Evolutionary conservation across 2,797 vertebrate genomes (phyloP), one percentile per base, ranked within the genome.

Genomic region (Odontamblyopus rebecca): DNA sequence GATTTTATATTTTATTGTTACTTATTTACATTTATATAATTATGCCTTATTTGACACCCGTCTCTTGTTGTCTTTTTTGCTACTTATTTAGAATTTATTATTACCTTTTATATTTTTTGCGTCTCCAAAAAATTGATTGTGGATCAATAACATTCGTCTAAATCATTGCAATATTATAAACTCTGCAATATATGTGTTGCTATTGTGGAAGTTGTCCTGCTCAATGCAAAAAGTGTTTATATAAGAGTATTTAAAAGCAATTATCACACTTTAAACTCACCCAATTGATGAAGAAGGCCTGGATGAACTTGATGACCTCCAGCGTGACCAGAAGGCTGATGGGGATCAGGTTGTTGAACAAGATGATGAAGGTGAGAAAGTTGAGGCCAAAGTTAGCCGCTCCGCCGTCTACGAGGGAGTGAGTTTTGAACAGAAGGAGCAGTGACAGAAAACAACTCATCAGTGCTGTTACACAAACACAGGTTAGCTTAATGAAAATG

Each of bases 251-350:
- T 35, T 35, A 35, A 35, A 35, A 44, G 29, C 38, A 48, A 41
- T 18, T 6, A 35, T 6, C 12, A n/a, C 19, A n/a, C 35, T 50
- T 18, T 62, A 1, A 35, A 94, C 93, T 97, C 94, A 99, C 98
- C 98, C 98, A 99, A 86, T 99, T 99, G 92, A 99, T 99, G 92
- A 99, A 99, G 91, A 98, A 99, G 3, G 98, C 98, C 79, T 99
- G 98, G 79, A 95, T 96, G 91, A 99, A 99, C 94, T 99, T 99
- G 87, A 99, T 97, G 54, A 99, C 98, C 92, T 99, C 98, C 85
- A 99, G 90, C 0, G 98, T 99, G 85, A 99, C 98, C 91, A 99
- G 91, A 54, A 99, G 95, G 86, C 98, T 99, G 93, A 99, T 99
- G 70, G 98, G 98, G 85, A 99, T 99, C 87, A 99, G 95, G 88